A percentile compares a stretch with the other conserved stretches of the same genome.
Conservation (phyloP, 1,140 invertebrate species). For the Aculops lycopersici region DNA sequence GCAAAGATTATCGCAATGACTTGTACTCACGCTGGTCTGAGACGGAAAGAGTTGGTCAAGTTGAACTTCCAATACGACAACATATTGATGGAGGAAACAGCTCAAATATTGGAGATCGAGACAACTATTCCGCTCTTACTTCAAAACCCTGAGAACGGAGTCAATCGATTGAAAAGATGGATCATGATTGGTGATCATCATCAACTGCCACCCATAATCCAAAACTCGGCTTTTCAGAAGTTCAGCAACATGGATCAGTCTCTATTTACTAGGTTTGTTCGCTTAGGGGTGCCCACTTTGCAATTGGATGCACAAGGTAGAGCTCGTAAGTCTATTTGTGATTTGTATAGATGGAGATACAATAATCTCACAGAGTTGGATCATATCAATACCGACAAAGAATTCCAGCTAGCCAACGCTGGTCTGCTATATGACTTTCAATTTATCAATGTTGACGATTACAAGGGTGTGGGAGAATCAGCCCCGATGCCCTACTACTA, state of each 20-base stretch:
- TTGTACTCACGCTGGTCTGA: constrained; percentile 92
- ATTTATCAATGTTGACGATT: constrained; percentile 79
- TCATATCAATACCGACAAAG: constrained; percentile 44
- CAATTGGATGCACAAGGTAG: constrained; percentile 89
- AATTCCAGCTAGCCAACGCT: constrained; percentile 61
- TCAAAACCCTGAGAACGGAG: constrained; percentile 84
- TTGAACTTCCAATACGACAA: constrained; percentile 92
- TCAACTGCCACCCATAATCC: constrained; percentile 91
- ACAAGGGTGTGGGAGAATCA: constrained; percentile 79
- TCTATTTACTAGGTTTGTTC: constrained; percentile 74
- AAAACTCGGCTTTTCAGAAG: constrained; percentile 99
- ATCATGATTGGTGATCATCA: constrained; percentile 99
- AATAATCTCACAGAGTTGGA: constrained; percentile 63
- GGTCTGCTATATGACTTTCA: constrained; percentile 59
- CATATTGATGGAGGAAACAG: constrained; percentile 95
- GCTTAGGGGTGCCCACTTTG: constrained; percentile 77
- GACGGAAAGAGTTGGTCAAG: constrained; percentile 75
- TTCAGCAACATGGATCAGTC: constrained; percentile 99
- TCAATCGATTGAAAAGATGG: constrained; percentile 85
- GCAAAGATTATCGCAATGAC: constrained; percentile 99
- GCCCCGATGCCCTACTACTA: constrained; percentile 96
- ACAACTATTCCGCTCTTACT: constrained; percentile 90
- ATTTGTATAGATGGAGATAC: constrained; percentile 90
- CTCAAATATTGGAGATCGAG: constrained; percentile 96
- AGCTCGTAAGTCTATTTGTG: constrained; percentile 60